Evolutionary conservation across 2,888 invertebrate species (phyloP).

Genomic region (Plebejus argus): DNA sequence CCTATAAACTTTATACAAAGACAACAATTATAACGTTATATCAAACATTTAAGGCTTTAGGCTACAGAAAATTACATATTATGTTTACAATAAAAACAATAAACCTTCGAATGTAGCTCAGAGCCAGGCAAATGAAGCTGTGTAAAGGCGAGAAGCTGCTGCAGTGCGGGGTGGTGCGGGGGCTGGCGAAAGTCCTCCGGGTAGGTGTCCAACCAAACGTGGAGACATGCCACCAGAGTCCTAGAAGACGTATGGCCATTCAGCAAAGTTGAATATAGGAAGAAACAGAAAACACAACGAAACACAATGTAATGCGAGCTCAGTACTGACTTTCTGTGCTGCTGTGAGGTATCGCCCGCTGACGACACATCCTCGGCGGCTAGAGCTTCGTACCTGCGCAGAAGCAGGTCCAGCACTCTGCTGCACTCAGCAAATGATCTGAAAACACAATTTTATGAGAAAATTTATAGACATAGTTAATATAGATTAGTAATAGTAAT

Average conservation of each 20-base stretch:
- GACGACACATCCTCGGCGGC: slow-evolving; percentile 79
- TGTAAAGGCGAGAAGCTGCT: slow-evolving; percentile 92
- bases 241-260: slow-evolving; percentile 60
- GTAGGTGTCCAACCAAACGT: slow-evolving; percentile 98
- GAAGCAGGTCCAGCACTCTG: slow-evolving; percentile 90
- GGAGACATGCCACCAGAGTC: slow-evolving; percentile 93
- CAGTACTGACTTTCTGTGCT: slow-evolving; percentile 84
- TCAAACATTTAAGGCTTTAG: not conserved
- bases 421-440: slow-evolving; percentile 90
- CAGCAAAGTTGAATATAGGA: slow-evolving; percentile 5
- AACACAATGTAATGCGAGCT: slow-evolving; percentile 19
- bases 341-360: slow-evolving; percentile 81
- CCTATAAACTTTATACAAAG: not conserved
- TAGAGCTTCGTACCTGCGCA: slow-evolving; percentile 88
- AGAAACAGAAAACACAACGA: not conserved
- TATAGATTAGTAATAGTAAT: no score
- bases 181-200: slow-evolving; percentile 95
- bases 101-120: slow-evolving; percentile 88
- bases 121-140: slow-evolving; percentile 90
- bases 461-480: no score
- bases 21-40: not conserved
- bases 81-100: slow-evolving; percentile 32
- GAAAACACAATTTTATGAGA: slow-evolving; percentile 37
- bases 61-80: not conserved
- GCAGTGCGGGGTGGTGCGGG: slow-evolving; percentile 89